phyloP scores from a whole-genome alignment of 2,113 vertebrate genomes.

The Pteruthius melanotis region DNA sequence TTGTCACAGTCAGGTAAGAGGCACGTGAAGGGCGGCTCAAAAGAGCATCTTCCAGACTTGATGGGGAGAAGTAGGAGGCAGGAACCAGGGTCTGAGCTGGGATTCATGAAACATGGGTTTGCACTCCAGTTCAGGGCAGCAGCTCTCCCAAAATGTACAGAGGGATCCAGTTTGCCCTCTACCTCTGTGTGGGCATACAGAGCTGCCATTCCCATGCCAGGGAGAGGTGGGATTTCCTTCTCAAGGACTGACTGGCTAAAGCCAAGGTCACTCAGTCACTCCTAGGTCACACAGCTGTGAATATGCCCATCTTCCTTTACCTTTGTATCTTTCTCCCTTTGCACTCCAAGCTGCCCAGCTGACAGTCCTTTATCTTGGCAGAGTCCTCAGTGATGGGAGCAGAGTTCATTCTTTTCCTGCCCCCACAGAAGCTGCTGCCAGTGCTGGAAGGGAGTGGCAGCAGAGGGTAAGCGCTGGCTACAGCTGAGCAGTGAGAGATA shows the following conservation, averaged over 20 bases:
- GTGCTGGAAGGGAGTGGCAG: neutral
- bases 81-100: neutral
- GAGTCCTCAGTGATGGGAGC: neutral
- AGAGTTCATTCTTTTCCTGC: neutral
- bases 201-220: neutral
- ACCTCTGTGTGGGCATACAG: rapidly evolving
- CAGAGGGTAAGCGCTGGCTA: neutral
- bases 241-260: neutral
- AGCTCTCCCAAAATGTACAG: neutral
- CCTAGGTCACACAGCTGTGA: neutral
- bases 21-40: rapidly evolving
- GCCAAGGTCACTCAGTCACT: neutral
- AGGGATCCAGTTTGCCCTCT: neutral
- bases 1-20: constrained; percentile 87
- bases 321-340: neutral
- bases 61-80: neutral
- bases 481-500: neutral
- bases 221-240: neutral
- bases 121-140: neutral
- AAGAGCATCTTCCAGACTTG: neutral
- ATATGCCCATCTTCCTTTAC: neutral
- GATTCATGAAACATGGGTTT: neutral
- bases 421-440: neutral
- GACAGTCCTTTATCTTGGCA: neutral
- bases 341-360: neutral